Evolutionary conservation across 2,888 invertebrate genomes (phyloP), one percentile per base, ranked within the genome.

Genomic region (Silvanus unidentatus): DNA sequence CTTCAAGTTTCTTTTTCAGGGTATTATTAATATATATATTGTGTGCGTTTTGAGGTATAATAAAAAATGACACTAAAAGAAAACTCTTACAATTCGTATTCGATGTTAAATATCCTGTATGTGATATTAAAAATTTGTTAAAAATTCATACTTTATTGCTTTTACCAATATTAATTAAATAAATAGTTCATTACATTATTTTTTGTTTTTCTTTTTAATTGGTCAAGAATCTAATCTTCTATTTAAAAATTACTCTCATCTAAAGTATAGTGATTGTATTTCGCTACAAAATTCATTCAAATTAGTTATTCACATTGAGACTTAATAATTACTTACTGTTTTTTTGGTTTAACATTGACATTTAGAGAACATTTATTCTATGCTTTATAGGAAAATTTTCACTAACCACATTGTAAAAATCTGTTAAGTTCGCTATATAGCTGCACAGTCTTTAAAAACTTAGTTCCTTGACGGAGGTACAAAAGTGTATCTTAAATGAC

Each of bases 241-340:
- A 42, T 52, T 48, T 42, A 43, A 45, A 43, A 35, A 40, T 47
- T 52, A 42, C 40, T 42, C 50, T 52, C 45, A n/a, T n/a, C n/a
- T n/a, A 43, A 52, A 45, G 38, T 55, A 56, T 37, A 15, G n/a
- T 61, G 61, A 61, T 61, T 61, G 61, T 59, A 53, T 61, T 48
- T 59, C 61, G 61, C 61, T 61, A 59, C 57, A 55, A 40, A 12
- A 36, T 43, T 42, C n/a, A 15, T n/a, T 37, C 8, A 9, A 37
- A 16, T 37, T 40, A 39, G 36, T 42, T 47, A 39, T 39, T 41
- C 43, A 53, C 48, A 53, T 47, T 48, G 36, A 51, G 43, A 54
- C 48, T 56, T 44, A 48, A 44, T 50, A 42, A 15, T 13, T 37
- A n/a, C n/a, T n/a, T n/a, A n/a, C n/a, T n/a, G n/a, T n/a, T 37